Conservation (phyloP, 2,113 vertebrate species). For the Choloepus hoffmanni region DNA sequence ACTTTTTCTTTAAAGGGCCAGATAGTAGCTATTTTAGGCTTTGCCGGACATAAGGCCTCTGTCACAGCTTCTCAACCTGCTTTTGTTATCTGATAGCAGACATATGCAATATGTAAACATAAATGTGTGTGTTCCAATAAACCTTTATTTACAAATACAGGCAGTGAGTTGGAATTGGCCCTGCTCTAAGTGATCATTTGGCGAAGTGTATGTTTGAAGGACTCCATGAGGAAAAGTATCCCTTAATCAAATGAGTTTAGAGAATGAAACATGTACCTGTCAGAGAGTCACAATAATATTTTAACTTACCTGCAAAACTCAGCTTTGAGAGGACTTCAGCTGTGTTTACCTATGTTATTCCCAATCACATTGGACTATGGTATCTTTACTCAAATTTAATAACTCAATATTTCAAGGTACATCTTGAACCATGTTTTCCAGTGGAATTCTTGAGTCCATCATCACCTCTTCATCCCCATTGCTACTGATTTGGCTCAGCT, state of each 20-base stretch:
- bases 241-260: background rate
- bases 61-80: background rate
- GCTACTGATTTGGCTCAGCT: background rate
- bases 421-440: background rate
- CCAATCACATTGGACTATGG: background rate
- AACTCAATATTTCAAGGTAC: background rate
- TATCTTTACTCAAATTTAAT: background rate
- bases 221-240: background rate
- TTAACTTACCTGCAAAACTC: background rate
- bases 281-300: background rate
- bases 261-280: background rate
- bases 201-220: background rate
- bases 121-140: background rate
- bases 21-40: background rate
- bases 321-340: background rate
- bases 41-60: background rate
- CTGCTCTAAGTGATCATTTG: background rate
- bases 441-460: background rate
- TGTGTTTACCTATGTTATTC: background rate
- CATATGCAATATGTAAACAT: background rate
- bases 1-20: background rate
- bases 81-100: background rate
- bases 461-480: background rate
- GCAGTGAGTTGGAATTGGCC: background rate
- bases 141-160: background rate